Evolutionary conservation across 2,113 vertebrate species (phyloP).

Genomic region (Perccottus glenii): DNA sequence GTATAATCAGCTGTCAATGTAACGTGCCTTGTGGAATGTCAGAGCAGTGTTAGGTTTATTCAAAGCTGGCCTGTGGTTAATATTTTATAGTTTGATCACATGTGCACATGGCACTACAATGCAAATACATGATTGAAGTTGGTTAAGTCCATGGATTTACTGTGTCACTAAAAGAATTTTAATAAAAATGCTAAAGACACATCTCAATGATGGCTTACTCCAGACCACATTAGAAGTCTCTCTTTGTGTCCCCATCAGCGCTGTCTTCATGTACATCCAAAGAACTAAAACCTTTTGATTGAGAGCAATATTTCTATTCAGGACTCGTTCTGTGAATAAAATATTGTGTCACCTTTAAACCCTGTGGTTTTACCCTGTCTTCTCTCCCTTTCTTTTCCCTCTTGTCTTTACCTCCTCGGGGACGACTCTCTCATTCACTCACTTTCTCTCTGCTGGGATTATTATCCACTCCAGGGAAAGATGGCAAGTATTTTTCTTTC

Average conservation of each 20-base stretch:
- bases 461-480: constrained; percentile 78
- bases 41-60: constrained; percentile 35
- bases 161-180: constrained; percentile 49
- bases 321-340: constrained; percentile 81
- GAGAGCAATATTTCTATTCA: constrained; percentile 83
- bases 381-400: constrained; percentile 57
- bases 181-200: constrained; percentile 45
- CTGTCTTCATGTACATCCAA: constrained; percentile 60
- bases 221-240: constrained; percentile 52
- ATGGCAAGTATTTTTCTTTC: constrained; percentile 78
- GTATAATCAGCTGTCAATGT: constrained; percentile 43
- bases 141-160: constrained; percentile 39
- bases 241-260: constrained; percentile 45
- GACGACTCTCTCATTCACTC: constrained; percentile 53
- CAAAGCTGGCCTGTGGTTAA: constrained; percentile 30
- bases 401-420: constrained; percentile 63
- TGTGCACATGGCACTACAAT: constrained; percentile 20
- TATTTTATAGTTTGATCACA: constrained; percentile 16
- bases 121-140: constrained; percentile 48
- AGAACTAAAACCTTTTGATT: constrained; percentile 52
- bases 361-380: constrained; percentile 80
- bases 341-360: constrained; percentile 79
- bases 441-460: constrained; percentile 73
- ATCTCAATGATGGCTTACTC: constrained; percentile 16
- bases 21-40: constrained; percentile 48